Base-by-base conservation (phyloP, 2,113 vertebrate species). In the Eulacestoma nigropectus region DNA sequence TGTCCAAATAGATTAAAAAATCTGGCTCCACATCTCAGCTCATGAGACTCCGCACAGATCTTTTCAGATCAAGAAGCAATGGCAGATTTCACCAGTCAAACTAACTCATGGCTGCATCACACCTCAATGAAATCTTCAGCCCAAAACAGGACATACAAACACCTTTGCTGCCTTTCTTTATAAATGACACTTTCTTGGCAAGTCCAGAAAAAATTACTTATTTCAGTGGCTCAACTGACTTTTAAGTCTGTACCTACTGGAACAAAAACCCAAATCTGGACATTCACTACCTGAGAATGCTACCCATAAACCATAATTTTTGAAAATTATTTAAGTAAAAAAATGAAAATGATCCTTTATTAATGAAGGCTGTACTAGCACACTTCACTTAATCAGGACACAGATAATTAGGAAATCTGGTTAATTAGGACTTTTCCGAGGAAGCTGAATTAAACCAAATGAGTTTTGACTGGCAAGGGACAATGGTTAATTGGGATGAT, bases 401-500 rank as follows among this genome's bases (percentile, higher is more conserved):
- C 9, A 72, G 87, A 79, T 88, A 96, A 97, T 97, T 95, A 96
- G 75, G 65, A 95, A 95, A 97, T 95, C 42, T 86, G 91, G 96
- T 95, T 97, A 96, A 95, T 55, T 94, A 91, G 95, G 93, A 94
- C 68, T 41, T 96, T 94, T 97, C 64, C 68, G 84, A 92, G 68
- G 86, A 89, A 96, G 70, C 77, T 65, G 82, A 95, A 96, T 96
- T 94, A 97, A 97, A 95, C 91, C 93, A 96, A 97, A 97, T 97
- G 86, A 95, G 93, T 96, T 97, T 96, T 96, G 96, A 97, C 95
- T 95, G 68, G 95, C 90, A 96, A 92, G 93, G 93, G 95, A 97
- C 88, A 96, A 94, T 95, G 81, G 91, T 91, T 97, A 97, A 97
- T 96, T 97, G 96, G 95, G 88, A 96, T 96, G 96, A 94, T 96